A percentile compares a stretch with the other conserved stretches of the same genome.
These are phyloP conservation scores for Ispidina picta DNA, from an alignment of 2,797 vertebrate species.

Conservation along the genomic window DNA sequence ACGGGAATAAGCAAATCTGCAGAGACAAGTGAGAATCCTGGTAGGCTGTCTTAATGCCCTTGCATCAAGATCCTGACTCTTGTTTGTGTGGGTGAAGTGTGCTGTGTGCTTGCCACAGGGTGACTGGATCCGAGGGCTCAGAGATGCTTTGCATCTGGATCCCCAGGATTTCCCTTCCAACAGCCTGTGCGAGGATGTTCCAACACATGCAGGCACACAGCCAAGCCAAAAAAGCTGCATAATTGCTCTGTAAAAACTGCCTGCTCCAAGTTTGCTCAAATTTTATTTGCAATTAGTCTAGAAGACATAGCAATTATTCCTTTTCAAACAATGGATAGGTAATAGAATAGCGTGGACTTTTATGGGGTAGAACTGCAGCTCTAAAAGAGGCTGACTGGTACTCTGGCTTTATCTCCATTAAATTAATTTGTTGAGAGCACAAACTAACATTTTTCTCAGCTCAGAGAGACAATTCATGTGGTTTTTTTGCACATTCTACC, in stretches of 20 bases:
- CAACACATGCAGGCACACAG: background rate
- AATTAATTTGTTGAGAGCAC: background rate
- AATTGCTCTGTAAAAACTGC: constrained; percentile 41
- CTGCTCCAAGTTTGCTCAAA: background rate
- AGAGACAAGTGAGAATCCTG: background rate
- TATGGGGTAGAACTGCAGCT: background rate
- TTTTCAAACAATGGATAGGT: background rate
- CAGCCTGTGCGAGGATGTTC: background rate
- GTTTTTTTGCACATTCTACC: background rate
- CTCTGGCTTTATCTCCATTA: background rate
- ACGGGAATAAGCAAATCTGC: background rate
- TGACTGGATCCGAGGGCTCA: background rate
- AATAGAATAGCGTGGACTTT: background rate
- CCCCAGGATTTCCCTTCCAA: background rate
- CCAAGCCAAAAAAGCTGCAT: background rate
- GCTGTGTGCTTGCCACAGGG: background rate
- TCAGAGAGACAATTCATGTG: background rate
- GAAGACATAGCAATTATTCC: constrained; percentile 9
- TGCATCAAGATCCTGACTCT: background rate
- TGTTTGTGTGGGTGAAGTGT: background rate
- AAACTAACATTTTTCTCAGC: background rate
- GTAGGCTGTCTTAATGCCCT: background rate
- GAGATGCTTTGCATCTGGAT: background rate
- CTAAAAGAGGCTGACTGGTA: background rate
- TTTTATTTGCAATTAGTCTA: constrained; percentile 42